Evolutionary conservation across 2,888 invertebrate species (phyloP), one percentile per base, ranked within the genome.

Genomic region (Leptura quadrifasciata): DNA sequence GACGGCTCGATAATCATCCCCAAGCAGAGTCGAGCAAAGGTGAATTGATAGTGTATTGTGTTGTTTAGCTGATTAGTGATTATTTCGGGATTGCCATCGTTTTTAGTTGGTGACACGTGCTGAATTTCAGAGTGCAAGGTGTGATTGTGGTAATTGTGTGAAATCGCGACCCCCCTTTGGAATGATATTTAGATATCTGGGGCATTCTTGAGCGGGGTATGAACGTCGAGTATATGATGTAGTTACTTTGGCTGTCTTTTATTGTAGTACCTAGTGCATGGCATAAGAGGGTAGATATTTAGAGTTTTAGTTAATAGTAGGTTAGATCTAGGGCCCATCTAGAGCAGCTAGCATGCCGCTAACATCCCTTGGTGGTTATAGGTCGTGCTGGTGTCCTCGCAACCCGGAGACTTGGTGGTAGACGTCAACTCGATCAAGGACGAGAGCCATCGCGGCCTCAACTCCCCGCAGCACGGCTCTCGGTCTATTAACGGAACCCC

Each of bases 401-500:
- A 86, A 76, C 83, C 85, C 81, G 87, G 88, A 82, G 90, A 90
- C 84, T 86, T 90, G 82, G 90, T 91, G 82, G 91, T 90, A 72
- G 91, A 91, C 84, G 91, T 91, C 78, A 91, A 90, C 84, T 89
- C 89, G 72, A 92, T 92, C 91, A 90, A 92, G 91, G 91, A 91
- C 91, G 90, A 92, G 91, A 89, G 91, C 90, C 85, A 85, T 68
- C 91, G 92, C 91, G 91, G 92, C 88, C 90, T 92, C 85, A 91
- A 91, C 82, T 90, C 90, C 88, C 93, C 93, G 88, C 93, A 93
- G 90, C 92, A 91, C 92, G 91, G 92, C 89, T 93, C 93, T 89
- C 91, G 93, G 89, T 89, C 92, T 89, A 88, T 93, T 90, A 92
- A 93, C 92, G 91, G 92, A 87, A 93, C 93, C 75, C 93, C 93